These are phyloP conservation scores for Augochlorella aurata DNA, from an alignment of 2,888 invertebrate genomes.

Conservation along the genomic window DNA sequence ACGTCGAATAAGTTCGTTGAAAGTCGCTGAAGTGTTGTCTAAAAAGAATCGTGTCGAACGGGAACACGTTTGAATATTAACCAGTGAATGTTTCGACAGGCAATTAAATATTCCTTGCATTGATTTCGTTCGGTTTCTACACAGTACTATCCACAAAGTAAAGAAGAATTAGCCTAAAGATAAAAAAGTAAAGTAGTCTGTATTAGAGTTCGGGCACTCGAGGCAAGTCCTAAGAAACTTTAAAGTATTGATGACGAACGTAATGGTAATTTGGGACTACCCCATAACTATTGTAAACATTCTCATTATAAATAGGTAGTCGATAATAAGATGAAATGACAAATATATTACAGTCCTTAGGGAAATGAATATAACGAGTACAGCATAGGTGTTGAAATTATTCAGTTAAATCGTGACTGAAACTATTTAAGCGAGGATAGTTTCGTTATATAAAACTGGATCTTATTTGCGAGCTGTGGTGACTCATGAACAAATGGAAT, in stretches of 20 bases:
- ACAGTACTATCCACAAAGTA: neutral
- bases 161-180: neutral
- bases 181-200: neutral
- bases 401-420: conserved; percentile 29
- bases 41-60: neutral
- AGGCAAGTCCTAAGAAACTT: conserved; percentile 51
- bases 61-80: neutral
- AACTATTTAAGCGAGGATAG: conserved; percentile 20
- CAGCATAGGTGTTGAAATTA: conserved; percentile 25
- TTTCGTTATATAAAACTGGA: conserved; percentile 18
- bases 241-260: conserved; percentile 61
- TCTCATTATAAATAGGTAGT: conserved; percentile 63
- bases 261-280: conserved; percentile 72
- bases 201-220: conserved; percentile 58
- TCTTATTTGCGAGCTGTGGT: conserved; percentile 16
- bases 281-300: conserved; percentile 69
- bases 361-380: conserved; percentile 34
- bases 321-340: conserved; percentile 53
- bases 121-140: neutral
- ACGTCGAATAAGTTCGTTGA: neutral
- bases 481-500: conserved; percentile 5
- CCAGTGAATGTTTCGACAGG: neutral
- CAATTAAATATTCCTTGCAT: neutral
- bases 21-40: neutral
- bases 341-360: conserved; percentile 38